Evolutionary conservation across 2,113 vertebrate genomes (phyloP).

Genomic region (Rafetus swinhoei): DNA sequence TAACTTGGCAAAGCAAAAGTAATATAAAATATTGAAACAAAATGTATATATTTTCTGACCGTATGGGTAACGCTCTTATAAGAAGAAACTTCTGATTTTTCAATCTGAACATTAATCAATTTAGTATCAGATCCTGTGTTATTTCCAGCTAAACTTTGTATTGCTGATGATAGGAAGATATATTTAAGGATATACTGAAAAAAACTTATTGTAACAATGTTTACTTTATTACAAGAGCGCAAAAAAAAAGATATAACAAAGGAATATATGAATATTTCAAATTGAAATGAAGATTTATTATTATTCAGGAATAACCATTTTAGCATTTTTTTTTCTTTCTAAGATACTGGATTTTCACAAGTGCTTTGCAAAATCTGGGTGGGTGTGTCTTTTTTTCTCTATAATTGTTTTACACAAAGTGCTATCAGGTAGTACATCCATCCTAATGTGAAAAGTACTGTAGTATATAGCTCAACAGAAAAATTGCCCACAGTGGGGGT

Average conservation of each 20-base stretch:
- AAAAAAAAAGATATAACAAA: background rate
- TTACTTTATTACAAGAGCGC: background rate
- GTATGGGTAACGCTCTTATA: background rate
- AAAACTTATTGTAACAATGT: background rate
- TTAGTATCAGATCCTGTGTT: background rate
- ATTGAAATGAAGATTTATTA: background rate
- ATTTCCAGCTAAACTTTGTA: background rate
- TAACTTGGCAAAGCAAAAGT: background rate
- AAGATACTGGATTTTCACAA: background rate
- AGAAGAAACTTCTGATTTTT: background rate
- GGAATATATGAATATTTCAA: background rate
- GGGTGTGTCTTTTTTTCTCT: conserved; percentile 19
- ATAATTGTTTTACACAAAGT: conserved; percentile 53
- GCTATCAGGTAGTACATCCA: conserved; percentile 57
- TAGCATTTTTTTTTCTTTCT: background rate
- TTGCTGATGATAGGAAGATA: accelerated
- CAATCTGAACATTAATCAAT: background rate
- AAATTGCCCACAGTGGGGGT: conserved; percentile 64
- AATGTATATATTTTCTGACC: background rate
- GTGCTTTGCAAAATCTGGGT: background rate
- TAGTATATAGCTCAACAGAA: conserved; percentile 33
- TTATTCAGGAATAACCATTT: background rate
- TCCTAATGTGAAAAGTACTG: conserved; percentile 59
- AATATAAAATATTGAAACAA: background rate
- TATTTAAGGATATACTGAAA: background rate